A percentile compares a stretch with the other conserved stretches of the same genome.
Conservation (phyloP, 2,888 invertebrate species). For the Torymus aiolomorphi region DNA sequence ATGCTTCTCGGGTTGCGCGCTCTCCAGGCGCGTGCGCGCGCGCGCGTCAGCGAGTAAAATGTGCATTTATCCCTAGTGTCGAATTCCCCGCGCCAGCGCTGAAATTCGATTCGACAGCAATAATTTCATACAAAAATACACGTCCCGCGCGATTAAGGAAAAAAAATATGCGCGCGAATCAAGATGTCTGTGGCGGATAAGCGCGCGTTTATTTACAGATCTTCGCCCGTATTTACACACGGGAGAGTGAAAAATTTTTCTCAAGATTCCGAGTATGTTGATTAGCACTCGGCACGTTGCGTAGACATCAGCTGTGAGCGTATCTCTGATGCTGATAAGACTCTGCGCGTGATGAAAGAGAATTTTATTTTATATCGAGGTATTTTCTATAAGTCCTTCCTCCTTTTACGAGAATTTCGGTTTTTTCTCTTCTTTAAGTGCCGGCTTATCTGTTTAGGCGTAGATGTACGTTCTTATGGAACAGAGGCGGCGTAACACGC, state of each 20-base stretch:
- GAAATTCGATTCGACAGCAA: slow-evolving; percentile 33
- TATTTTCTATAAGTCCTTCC: neutral
- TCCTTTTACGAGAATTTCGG: neutral
- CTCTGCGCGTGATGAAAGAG: neutral
- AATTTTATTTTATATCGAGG: neutral
- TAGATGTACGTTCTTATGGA: neutral
- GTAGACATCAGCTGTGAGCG: neutral
- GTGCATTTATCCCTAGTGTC: slow-evolving; percentile 20
- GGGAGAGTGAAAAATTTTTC: no score
- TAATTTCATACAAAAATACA: slow-evolving; percentile 26
- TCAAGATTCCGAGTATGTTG: neutral
- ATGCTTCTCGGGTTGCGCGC: slow-evolving; percentile 66
- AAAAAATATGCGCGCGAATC: neutral
- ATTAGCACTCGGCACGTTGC: neutral
- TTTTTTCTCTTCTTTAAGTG: no score
- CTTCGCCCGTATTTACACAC: no score
- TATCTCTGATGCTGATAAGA: no score
- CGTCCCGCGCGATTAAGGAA: neutral
- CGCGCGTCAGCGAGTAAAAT: slow-evolving; percentile 12
- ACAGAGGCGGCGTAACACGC: slow-evolving; percentile 30
- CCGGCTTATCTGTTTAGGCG: no score
- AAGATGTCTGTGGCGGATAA: neutral
- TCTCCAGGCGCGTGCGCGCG: slow-evolving; percentile 59
- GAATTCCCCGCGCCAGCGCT: slow-evolving; percentile 12
- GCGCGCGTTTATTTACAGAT: no score